Evolutionary conservation across 2,888 invertebrate species (phyloP).

Genomic region (Pegoplata infirma): DNA sequence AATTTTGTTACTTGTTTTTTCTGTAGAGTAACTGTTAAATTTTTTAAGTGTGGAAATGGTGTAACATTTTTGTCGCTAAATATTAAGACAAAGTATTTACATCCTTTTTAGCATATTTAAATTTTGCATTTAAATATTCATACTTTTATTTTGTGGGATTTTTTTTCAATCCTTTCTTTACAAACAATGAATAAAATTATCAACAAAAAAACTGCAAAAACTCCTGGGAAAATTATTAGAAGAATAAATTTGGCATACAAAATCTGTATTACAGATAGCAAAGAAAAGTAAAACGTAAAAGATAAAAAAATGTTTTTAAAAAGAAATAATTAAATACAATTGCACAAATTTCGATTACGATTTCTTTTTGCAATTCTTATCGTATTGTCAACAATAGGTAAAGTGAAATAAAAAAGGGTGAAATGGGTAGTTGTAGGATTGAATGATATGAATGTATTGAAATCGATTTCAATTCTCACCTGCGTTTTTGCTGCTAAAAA

Average conservation of each 20-base stretch:
- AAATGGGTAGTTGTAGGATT: neutral
- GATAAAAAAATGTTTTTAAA: neutral
- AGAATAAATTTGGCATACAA: too few species aligned
- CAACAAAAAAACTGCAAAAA: neutral
- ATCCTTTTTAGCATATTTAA: neutral
- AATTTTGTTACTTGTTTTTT: too few species aligned
- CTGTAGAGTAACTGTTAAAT: too few species aligned
- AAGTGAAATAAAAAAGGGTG: slow-evolving; percentile 14
- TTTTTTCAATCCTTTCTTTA: neutral
- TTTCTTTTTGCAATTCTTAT: slow-evolving; percentile 11
- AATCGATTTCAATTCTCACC: slow-evolving; percentile 31
- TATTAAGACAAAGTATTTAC: neutral
- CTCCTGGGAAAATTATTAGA: neutral
- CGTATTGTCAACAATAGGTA: neutral
- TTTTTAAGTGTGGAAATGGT: too few species aligned
- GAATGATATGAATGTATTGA: neutral
- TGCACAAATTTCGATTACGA: slow-evolving; percentile 46
- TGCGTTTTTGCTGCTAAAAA: slow-evolving; percentile 43
- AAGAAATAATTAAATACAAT: slow-evolving; percentile 49
- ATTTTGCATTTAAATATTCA: neutral
- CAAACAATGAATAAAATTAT: neutral
- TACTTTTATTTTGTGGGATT: neutral
- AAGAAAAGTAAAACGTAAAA: neutral
- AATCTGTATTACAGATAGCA: too few species aligned
- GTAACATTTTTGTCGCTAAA: neutral